Conservation (phyloP, 2,888 invertebrate genomes). For the Agelastica alni region DNA sequence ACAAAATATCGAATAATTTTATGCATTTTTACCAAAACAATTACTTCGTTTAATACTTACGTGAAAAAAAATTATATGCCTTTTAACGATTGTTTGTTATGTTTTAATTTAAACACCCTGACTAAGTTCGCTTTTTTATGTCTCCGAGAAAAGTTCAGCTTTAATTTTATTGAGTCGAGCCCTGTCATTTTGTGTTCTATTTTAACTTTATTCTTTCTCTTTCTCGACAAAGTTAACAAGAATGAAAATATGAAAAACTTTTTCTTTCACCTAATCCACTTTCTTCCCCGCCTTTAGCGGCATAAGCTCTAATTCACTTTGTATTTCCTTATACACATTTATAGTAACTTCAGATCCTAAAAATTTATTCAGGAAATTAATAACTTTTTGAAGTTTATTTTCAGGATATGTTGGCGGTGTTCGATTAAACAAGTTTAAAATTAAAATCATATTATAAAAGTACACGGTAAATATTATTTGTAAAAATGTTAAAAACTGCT, state of each 20-base stretch:
- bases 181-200: background rate
- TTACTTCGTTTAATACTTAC: no score
- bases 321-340: constrained; percentile 1
- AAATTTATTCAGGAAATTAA: background rate
- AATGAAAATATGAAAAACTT: constrained; percentile 25
- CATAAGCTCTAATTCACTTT: constrained; percentile 14
- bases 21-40: no score
- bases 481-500: no score
- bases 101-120: background rate
- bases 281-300: constrained; percentile 6
- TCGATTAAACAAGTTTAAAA: no score
- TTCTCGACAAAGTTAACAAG: constrained; percentile 16
- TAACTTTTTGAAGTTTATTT: background rate
- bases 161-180: constrained; percentile 14
- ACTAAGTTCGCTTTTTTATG: background rate
- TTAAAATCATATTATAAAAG: no score
- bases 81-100: no score
- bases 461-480: no score
- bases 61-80: no score
- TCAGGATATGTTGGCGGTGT: no score
- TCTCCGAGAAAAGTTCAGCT: constrained; percentile 8
- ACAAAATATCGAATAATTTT: no score
- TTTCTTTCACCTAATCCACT: constrained; percentile 22
- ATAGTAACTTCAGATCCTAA: constrained; percentile 2
- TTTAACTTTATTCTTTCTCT: background rate